These are phyloP conservation scores for Sebastes matsubarae DNA, from an alignment of 2,797 vertebrate genomes.

Conservation along the genomic window DNA sequence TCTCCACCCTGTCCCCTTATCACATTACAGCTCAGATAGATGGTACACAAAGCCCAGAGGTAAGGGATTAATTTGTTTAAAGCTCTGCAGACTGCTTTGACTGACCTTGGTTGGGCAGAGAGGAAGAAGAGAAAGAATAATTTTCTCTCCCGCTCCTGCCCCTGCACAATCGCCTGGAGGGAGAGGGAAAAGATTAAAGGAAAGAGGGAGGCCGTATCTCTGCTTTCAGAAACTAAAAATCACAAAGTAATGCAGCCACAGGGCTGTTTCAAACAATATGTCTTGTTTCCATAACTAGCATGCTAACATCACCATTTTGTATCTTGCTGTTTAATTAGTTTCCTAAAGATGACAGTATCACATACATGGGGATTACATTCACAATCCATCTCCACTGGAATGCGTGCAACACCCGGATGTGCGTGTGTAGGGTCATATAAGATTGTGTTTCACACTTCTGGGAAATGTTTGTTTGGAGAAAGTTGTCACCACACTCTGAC, in stretches of 20 bases:
- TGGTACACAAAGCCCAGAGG: conserved; percentile 69
- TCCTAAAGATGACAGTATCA: conserved; percentile 16
- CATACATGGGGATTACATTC: not conserved
- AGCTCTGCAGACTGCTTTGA: conserved; percentile 67
- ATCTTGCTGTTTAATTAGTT: conserved; percentile 2
- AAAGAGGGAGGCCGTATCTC: conserved; percentile 37
- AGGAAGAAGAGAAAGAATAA: conserved; percentile 10
- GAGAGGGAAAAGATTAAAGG: conserved; percentile 50
- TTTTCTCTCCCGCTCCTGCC: conserved; percentile 29
- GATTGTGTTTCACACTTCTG: not conserved
- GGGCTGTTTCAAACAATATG: conserved; percentile 13
- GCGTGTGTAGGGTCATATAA: not conserved
- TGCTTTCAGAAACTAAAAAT: conserved; percentile 35
- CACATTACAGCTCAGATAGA: conserved; percentile 78
- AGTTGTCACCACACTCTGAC: not conserved
- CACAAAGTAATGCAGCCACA: conserved; percentile 16
- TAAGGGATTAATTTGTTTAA: conserved; percentile 83
- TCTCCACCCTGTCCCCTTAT: conserved; percentile 69
- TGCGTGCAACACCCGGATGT: accelerated
- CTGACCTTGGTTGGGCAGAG: conserved; percentile 73
- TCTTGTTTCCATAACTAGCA: conserved; percentile 33
- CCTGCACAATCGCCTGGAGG: conserved; percentile 44
- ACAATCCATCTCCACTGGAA: not conserved
- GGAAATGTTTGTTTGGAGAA: not conserved
- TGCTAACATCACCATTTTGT: conserved; percentile 10